phyloP scores from a whole-genome alignment of 1,140 invertebrate species.

The Eriocheir sinensis region DNA sequence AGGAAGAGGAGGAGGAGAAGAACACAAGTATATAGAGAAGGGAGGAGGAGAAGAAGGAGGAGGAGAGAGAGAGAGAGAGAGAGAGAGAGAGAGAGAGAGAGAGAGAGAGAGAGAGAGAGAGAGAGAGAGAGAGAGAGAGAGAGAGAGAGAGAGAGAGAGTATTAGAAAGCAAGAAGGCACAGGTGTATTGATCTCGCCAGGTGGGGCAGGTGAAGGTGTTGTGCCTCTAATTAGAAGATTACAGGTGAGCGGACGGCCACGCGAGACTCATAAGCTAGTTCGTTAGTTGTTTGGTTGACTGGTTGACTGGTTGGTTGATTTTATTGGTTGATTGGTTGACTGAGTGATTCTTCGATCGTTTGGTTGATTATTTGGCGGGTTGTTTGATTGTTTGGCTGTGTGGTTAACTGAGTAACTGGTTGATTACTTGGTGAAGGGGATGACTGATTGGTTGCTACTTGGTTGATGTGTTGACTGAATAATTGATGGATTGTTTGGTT shows the following conservation, averaged over 20 bases:
- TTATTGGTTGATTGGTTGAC: not conserved
- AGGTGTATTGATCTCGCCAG: not conserved
- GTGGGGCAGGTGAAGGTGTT: conserved; percentile 12
- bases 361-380: no score
- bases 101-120: conserved; percentile 65
- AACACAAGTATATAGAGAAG: not conserved
- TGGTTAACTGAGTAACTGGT: no score
- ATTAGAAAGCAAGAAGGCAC: not conserved
- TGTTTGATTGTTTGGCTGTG: no score
- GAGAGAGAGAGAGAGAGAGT: conserved; percentile 55
- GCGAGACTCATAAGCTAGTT: no score
- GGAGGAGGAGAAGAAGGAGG: not conserved
- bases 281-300: not conserved
- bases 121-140: conserved; percentile 42
- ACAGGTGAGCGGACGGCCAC: not conserved
- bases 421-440: no score
- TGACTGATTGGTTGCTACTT: not conserved
- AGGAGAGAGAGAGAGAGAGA: conserved; percentile 73
- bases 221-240: conserved; percentile 25
- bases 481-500: not conserved
- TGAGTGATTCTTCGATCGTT: no score
- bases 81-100: conserved; percentile 54
- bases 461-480: not conserved
- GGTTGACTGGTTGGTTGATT: not conserved
- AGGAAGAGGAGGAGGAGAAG: not conserved